Evolutionary conservation across 1,140 invertebrate species (phyloP), one percentile per base, ranked within the genome.

Genomic region (Brachystomella parvula): DNA sequence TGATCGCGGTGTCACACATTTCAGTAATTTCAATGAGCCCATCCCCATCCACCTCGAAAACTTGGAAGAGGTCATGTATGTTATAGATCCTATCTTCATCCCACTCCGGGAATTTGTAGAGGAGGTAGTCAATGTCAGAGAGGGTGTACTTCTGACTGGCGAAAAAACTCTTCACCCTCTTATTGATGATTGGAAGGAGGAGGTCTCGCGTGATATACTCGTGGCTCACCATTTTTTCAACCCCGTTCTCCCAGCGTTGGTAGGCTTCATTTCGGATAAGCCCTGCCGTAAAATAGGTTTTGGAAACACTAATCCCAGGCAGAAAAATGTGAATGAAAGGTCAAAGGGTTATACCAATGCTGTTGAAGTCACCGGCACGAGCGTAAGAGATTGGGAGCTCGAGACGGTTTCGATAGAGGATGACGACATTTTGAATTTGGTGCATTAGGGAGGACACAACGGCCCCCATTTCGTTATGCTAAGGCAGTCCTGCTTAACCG

Each of bases 21-120:
- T 73, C 71, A 19, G 63, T 28, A 33, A 73, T 62, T 59, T 73
- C 71, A 61, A 73, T 73, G 9, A 70, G 49, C 6, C 71, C 71
- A 58, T 73, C 71, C 6, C 67, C 71, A 69, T 73, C 65, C 3
- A 69, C 67, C 63, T 73, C 71, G 63, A 73, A 73, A 3, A 65
- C 68, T 65, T 70, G 68, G 33, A 73, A 73, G 3, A 73, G 61
- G 31, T 73, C 71, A 60, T 73, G 71, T 17, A 68, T 30, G 44
- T 70, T 68, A 31, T 68, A 67, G 9, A 73, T 63, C 33, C 63
- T 63, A 9, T 49, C 57, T 57, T 73, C 71, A 35, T 66, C 59
- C 64, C 66, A 73, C 19, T 49, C 49, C 1, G 68, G 64, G 59
- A 68, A 73, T 56, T 68, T 68, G 1, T 32, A 28, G 2, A 68